Percentiles rank a stretch among this genome's conserved stretches.
Conservation (phyloP, 2,888 invertebrate genomes). For the Zele albiditarsus region DNA sequence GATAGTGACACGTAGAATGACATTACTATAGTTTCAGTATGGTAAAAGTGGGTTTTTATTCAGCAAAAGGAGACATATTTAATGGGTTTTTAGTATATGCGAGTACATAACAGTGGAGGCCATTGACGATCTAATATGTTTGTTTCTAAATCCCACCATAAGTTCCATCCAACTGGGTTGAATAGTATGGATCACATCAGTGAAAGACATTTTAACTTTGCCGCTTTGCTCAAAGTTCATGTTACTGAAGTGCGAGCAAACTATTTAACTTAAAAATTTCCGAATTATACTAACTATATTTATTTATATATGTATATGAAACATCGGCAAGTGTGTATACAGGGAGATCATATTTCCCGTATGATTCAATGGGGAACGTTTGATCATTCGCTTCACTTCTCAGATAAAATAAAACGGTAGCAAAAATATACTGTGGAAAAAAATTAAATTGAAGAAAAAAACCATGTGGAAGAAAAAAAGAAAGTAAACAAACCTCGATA, state of each 20-base stretch:
- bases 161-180: background rate
- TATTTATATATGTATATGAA: background rate
- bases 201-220: background rate
- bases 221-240: background rate
- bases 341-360: slow-evolving; percentile 14
- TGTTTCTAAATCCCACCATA: background rate
- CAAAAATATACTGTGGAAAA: slow-evolving; percentile 5
- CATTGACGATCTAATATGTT: slow-evolving; percentile 1
- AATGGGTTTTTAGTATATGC: background rate
- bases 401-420: slow-evolving; percentile 9
- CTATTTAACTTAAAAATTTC: slow-evolving; percentile 22
- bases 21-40: background rate
- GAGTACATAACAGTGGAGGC: background rate
- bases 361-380: slow-evolving; percentile 14
- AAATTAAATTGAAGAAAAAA: background rate
- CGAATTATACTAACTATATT: background rate
- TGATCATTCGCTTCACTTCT: slow-evolving; percentile 20
- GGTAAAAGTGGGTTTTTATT: slow-evolving; percentile 6
- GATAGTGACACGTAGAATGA: background rate
- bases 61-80: slow-evolving; percentile 6
- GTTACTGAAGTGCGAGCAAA: background rate
- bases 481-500: background rate
- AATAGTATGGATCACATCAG: background rate
- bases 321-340: background rate
- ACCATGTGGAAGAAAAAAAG: background rate